These are phyloP conservation scores for Limulus polyphemus DNA, from an alignment of 2,888 invertebrate species.

Conservation along the genomic window DNA sequence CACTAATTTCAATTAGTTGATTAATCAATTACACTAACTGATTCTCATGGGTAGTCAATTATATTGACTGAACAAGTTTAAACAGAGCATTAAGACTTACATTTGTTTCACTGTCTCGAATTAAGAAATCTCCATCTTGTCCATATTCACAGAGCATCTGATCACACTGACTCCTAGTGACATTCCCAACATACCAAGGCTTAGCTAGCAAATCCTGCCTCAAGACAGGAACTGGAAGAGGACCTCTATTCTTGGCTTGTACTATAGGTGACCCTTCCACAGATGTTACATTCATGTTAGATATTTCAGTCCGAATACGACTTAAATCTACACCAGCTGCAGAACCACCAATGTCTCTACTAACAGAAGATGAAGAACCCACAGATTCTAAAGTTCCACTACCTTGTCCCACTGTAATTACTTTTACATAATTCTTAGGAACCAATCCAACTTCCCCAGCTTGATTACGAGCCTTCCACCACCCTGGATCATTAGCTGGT, in stretches of 20 bases:
- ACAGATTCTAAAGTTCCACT: slow-evolving; percentile 12
- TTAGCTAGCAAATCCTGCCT: slow-evolving; percentile 47
- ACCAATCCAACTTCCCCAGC: slow-evolving; percentile 88
- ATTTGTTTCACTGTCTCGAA: slow-evolving; percentile 97
- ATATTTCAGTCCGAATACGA: slow-evolving; percentile 14
- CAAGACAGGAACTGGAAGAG: slow-evolving; percentile 2
- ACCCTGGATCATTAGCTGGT: slow-evolving; percentile 83
- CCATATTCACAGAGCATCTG: slow-evolving; percentile 86
- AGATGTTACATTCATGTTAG: slow-evolving; percentile 13
- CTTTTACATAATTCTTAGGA: slow-evolving; percentile 87
- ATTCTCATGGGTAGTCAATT: no score
- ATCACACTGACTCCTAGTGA: slow-evolving; percentile 93
- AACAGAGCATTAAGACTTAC: slow-evolving; percentile 48
- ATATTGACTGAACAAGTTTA: neutral
- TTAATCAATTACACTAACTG: no score
- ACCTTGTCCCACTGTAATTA: slow-evolving; percentile 19
- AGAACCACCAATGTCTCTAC: slow-evolving; percentile 16
- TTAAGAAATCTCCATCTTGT: slow-evolving; percentile 95
- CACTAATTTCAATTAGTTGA: no score
- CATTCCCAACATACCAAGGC: slow-evolving; percentile 95
- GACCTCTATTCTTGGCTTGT: slow-evolving; percentile 12
- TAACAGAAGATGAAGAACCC: slow-evolving; percentile 10
- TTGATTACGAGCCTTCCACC: slow-evolving; percentile 91
- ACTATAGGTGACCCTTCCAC: slow-evolving; percentile 17
- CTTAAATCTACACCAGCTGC: slow-evolving; percentile 14